Evolutionary conservation across 2,113 vertebrate species (phyloP).

Genomic region (Lepisosteus oculatus): DNA sequence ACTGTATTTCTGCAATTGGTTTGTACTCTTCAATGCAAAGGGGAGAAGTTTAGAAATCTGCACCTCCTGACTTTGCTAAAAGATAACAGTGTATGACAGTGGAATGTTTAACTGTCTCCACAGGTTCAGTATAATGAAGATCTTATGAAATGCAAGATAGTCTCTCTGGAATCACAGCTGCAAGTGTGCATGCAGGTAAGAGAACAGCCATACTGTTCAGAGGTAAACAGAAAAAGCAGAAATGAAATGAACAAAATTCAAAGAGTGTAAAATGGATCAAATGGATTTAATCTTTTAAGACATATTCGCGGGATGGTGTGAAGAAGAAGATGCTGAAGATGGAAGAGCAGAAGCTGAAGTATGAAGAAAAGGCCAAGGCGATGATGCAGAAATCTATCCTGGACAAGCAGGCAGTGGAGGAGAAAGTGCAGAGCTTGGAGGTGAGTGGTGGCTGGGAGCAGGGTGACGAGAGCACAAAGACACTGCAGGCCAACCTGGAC

Average conservation of each 20-base stretch:
- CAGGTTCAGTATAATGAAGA: conserved; percentile 74
- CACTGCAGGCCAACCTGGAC: no score
- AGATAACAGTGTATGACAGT: no score
- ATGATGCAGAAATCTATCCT: conserved; percentile 68
- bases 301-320: conserved; percentile 48
- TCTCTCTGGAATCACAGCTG: conserved; percentile 68
- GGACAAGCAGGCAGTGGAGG: conserved; percentile 60
- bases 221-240: background rate
- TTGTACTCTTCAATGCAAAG: no score
- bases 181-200: conserved; percentile 68
- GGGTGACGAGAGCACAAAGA: background rate
- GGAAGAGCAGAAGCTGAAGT: conserved; percentile 71
- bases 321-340: conserved; percentile 68
- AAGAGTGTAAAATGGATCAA: background rate
- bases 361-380: conserved; percentile 68
- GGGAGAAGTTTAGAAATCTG: no score
- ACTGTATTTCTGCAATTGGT: no score
- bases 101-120: no score
- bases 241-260: background rate
- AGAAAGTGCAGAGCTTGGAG: conserved; percentile 60
- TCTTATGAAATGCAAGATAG: conserved; percentile 63
- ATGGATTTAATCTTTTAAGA: background rate
- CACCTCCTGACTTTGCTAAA: no score
- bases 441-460: conserved; percentile 34
- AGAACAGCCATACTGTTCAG: background rate